Conservation (phyloP, 2,888 invertebrate species). For the Mythimna lalbum region DNA sequence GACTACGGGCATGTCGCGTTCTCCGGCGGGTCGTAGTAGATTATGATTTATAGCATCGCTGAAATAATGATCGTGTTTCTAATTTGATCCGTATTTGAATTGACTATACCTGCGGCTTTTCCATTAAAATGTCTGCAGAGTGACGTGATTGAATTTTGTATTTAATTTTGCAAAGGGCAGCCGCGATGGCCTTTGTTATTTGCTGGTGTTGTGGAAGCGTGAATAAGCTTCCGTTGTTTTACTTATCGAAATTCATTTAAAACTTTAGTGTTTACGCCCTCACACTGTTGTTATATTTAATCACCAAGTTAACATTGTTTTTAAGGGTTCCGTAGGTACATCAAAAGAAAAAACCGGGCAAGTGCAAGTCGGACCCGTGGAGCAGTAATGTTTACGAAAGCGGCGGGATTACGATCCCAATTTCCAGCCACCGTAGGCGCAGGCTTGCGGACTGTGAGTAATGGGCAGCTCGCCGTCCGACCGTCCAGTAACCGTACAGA, state of each 20-base stretch:
- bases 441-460: too few relatives aligned
- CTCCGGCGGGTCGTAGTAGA: constrained; percentile 46
- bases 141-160: constrained; percentile 50
- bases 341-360: too few relatives aligned
- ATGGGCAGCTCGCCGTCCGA: too few relatives aligned
- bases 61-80: constrained; percentile 59
- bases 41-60: constrained; percentile 69
- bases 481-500: too few relatives aligned
- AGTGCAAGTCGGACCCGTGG: too few relatives aligned
- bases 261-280: not conserved
- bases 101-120: constrained; percentile 47
- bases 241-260: not conserved
- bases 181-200: constrained; percentile 33
- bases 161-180: constrained; percentile 43
- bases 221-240: constrained; percentile 1
- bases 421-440: too few relatives aligned
- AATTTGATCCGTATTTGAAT: constrained; percentile 51
- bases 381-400: too few relatives aligned
- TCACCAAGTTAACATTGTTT: too few relatives aligned
- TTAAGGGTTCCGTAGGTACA: too few relatives aligned
- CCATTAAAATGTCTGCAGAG: constrained; percentile 41
- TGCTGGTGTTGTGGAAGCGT: constrained; percentile 21
- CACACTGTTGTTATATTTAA: too few relatives aligned
- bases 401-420: too few relatives aligned
- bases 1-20: too few relatives aligned